Percentiles rank a stretch among this genome's conserved stretches.
These are phyloP conservation scores for Cryptotermes secundus DNA, from an alignment of 1,140 invertebrate species.

Conservation along the genomic window DNA sequence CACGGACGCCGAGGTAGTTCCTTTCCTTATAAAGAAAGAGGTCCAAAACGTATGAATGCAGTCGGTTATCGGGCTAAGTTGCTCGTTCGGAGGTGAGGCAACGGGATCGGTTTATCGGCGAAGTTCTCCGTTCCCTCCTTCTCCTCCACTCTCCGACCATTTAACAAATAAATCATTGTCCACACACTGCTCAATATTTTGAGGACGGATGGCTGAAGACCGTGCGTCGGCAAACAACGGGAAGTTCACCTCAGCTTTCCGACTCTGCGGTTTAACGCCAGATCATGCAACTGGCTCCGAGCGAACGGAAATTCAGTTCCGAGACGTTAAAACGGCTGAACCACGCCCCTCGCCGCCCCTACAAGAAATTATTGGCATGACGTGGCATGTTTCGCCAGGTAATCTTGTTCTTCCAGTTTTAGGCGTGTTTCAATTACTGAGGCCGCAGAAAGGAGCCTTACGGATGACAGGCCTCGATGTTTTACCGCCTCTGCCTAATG, in stretches of 20 bases:
- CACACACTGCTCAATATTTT: neutral
- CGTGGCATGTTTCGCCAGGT: neutral
- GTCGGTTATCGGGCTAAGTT: too few relatives aligned
- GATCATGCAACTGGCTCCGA: neutral
- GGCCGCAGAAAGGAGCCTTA: too few relatives aligned
- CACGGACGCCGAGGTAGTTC: too few relatives aligned
- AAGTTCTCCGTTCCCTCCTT: neutral
- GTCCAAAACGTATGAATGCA: too few relatives aligned
- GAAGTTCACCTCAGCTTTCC: neutral
- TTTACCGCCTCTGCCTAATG: too few relatives aligned
- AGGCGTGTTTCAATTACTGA: too few relatives aligned
- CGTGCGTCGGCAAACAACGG: neutral
- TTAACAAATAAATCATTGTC: slow-evolving; percentile 20
- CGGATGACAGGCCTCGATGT: too few relatives aligned
- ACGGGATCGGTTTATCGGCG: neutral
- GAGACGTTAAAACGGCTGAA: neutral
- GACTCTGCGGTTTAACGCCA: neutral
- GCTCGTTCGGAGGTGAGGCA: too few relatives aligned
- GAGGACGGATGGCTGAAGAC: neutral
- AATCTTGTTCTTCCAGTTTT: too few relatives aligned
- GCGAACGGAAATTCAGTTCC: neutral
- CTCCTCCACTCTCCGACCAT: neutral
- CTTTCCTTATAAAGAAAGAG: too few relatives aligned
- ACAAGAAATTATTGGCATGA: neutral
- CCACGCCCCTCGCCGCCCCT: neutral